A percentile compares a stretch with the other conserved stretches of the same genome.
Evolutionary conservation across 2,888 invertebrate genomes (phyloP).

Genomic region (Tachina grossa): DNA sequence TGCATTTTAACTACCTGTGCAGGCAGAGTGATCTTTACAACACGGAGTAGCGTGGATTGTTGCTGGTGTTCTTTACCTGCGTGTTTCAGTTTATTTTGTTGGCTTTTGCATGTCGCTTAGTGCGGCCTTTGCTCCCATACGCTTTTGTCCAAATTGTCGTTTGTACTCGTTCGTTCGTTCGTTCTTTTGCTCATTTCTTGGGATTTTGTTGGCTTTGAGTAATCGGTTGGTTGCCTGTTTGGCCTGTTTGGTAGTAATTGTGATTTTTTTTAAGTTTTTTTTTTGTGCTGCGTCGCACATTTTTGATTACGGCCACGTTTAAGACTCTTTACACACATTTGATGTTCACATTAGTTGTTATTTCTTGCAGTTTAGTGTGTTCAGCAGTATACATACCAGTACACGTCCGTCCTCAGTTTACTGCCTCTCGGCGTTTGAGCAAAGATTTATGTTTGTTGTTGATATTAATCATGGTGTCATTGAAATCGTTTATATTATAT

Average conservation of each 20-base stretch:
- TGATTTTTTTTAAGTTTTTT: conserved; percentile 35
- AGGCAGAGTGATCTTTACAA: conserved; percentile 32
- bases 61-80: conserved; percentile 38
- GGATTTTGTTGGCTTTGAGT: conserved; percentile 45
- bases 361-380: conserved; percentile 51
- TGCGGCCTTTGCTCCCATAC: conserved; percentile 62
- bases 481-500: conserved; percentile 78
- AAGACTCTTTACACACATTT: conserved; percentile 61
- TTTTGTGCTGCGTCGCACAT: conserved; percentile 44
- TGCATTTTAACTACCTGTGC: conserved; percentile 60
- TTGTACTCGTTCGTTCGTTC: conserved; percentile 29
- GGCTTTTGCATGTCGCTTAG: conserved; percentile 67
- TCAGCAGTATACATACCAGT: not conserved
- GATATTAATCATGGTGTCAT: conserved; percentile 82
- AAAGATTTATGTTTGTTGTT: conserved; percentile 75
- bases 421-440: conserved; percentile 58
- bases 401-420: conserved; percentile 24
- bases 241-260: conserved; percentile 36
- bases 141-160: conserved; percentile 46
- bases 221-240: not conserved
- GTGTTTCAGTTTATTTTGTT: conserved; percentile 61
- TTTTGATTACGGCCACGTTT: conserved; percentile 62
- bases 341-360: conserved; percentile 61
- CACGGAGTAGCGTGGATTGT: conserved; percentile 9
- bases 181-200: conserved; percentile 33